Evolutionary conservation across 2,113 vertebrate species (phyloP).

Genomic region (Glaucomys volans): DNA sequence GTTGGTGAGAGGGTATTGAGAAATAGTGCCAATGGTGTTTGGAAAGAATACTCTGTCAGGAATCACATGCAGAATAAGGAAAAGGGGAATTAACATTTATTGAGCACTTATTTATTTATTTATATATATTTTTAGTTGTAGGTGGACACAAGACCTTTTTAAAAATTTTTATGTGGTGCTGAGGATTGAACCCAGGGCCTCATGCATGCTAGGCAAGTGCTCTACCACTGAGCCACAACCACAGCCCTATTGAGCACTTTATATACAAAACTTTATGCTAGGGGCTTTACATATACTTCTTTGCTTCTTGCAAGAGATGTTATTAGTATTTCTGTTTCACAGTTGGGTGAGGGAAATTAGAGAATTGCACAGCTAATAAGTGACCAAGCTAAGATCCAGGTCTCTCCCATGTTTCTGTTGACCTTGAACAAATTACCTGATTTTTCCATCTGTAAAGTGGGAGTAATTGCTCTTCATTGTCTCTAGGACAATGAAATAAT

Average conservation of each 20-base stretch:
- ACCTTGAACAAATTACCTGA: constrained; percentile 49
- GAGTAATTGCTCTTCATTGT: neutral
- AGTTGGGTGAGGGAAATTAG: neutral
- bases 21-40: neutral
- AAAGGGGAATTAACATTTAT: neutral
- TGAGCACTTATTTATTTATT: neutral
- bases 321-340: neutral
- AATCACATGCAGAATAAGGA: neutral
- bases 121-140: no score
- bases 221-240: no score
- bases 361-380: neutral
- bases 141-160: no score
- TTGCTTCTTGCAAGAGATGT: neutral
- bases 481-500: neutral
- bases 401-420: neutral
- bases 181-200: no score
- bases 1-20: neutral
- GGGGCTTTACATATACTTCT: neutral
- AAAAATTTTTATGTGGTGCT: no score
- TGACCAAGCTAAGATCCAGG: neutral
- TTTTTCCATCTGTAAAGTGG: constrained; percentile 39
- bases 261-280: neutral
- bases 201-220: no score
- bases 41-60: neutral
- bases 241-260: neutral